phyloP scores from a whole-genome alignment of 1,140 invertebrate genomes.

The Calliopsis andreniformis region DNA sequence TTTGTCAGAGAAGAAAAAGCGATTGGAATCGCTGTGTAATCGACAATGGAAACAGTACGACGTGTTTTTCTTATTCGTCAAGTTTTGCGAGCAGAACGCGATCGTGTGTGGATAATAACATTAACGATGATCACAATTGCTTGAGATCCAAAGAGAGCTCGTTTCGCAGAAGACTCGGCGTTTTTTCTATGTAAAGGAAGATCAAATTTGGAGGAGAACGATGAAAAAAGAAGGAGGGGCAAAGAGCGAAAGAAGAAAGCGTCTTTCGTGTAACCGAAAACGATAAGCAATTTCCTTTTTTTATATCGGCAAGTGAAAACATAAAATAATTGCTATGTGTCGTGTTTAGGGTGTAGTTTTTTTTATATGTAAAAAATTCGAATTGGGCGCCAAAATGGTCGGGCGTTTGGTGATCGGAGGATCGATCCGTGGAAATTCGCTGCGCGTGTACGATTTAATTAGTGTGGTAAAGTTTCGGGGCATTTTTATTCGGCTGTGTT shows the following conservation, averaged over 20 bases:
- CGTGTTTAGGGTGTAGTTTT: slow-evolving; percentile 25
- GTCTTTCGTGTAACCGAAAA: slow-evolving; percentile 7
- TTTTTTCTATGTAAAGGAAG: not conserved
- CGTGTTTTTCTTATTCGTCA: not conserved
- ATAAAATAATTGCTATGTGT: slow-evolving; percentile 6
- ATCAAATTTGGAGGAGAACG: not conserved
- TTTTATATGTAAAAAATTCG: slow-evolving; percentile 27
- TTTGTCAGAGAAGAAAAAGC: not conserved
- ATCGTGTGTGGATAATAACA: not conserved
- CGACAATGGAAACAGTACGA: slow-evolving; percentile 14
- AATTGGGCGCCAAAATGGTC: slow-evolving; percentile 13
- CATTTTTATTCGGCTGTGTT: slow-evolving; percentile 82
- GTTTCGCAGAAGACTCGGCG: slow-evolving; percentile 39
- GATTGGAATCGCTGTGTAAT: not conserved
- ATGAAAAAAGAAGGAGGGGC: not conserved
- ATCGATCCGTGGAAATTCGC: slow-evolving; percentile 22
- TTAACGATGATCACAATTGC: not conserved
- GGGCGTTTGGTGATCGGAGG: slow-evolving; percentile 8
- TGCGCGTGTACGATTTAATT: slow-evolving; percentile 13
- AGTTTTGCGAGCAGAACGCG: no score
- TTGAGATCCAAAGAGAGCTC: slow-evolving; percentile 27
- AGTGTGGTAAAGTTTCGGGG: slow-evolving; percentile 57
- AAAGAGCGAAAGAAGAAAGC: not conserved
- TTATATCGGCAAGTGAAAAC: slow-evolving; percentile 1
- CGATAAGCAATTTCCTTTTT: slow-evolving; percentile 42